These are phyloP conservation scores for Agonopterix arenella DNA, from an alignment of 2,888 invertebrate species.

Conservation along the genomic window DNA sequence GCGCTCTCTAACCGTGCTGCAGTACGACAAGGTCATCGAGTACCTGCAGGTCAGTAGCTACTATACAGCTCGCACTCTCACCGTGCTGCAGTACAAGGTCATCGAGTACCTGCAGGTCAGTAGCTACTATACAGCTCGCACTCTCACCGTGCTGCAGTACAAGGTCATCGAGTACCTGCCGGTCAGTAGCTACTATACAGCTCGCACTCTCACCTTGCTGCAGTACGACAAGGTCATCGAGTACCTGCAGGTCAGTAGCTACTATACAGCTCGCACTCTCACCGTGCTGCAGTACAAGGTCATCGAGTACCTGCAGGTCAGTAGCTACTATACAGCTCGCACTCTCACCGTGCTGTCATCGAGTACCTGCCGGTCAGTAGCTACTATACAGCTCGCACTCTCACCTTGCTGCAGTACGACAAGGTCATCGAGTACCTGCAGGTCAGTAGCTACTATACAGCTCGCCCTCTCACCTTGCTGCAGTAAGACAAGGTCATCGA, in stretches of 20 bases:
- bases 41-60: slow-evolving; percentile 50
- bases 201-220: slow-evolving; percentile 81
- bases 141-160: slow-evolving; percentile 74
- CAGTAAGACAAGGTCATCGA: slow-evolving; percentile 88
- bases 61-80: slow-evolving; percentile 57
- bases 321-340: too few relatives aligned
- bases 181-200: slow-evolving; percentile 71
- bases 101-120: slow-evolving; percentile 90
- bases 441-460: slow-evolving; percentile 26
- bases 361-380: too few relatives aligned
- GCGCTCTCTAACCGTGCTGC: slow-evolving; percentile 83
- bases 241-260: slow-evolving; percentile 50
- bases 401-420: slow-evolving; percentile 88
- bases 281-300: slow-evolving; percentile 67
- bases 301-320: too few relatives aligned
- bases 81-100: slow-evolving; percentile 50
- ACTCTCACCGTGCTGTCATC: too few relatives aligned
- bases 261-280: too few relatives aligned
- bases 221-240: slow-evolving; percentile 88
- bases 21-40: slow-evolving; percentile 86
- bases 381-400: slow-evolving; percentile 55
- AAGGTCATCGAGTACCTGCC: slow-evolving; percentile 87
- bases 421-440: slow-evolving; percentile 78
- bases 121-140: slow-evolving; percentile 1
- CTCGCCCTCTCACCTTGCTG: slow-evolving; percentile 81